Base-by-base conservation (phyloP, 2,797 vertebrate species). In the Acrossocheilus wenchowensis region DNA sequence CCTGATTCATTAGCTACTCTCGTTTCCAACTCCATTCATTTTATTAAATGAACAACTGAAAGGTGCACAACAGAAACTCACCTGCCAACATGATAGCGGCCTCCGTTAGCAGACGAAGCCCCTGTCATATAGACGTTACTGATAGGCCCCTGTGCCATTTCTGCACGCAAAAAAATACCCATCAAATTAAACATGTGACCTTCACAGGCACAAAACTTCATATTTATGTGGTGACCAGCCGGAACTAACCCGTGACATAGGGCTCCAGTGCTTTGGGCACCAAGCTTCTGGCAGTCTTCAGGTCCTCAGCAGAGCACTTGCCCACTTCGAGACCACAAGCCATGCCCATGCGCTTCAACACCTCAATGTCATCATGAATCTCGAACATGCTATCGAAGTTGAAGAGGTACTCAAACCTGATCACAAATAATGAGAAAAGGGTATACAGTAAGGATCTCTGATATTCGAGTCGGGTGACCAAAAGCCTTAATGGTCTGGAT, bases 361-460 rank as follows among this genome's bases (percentile, higher is more conserved):
- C 98, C 94, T 99, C 98, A 5, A 99, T 98, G 92, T 99, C 98
- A 66, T 99, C 98, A 0, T 99, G 98, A 93, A 99, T 99, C 94
- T 99, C 98, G 94, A 99, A 99, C 91, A 98, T 98, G 94, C 97
- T 99, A 96, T 99, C 98, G 52, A 99, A 99, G 93, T 99, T 99
- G 94, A 99, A 99, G 92, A 99, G 96, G 93, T 99, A 99, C 91
- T 99, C 98, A 83, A 99, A 99, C 92, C 98, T 99, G 94, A 5
- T 88, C 64, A 88, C 10, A 86, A 73, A 75, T 6, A 23, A 74
- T 41, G 15, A 73, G 43, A 86, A 45, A 6, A 85, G 5, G 34
- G 15, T 2, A 26, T 77, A 45, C 52, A 34, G 41, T 39, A 21
- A 50, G 45, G 21, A 23, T 79, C 57, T 64, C 41, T 62, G 14